A percentile compares a stretch with the other conserved stretches of the same genome.
Conservation (phyloP, 2,113 vertebrate species). For the Meriones unguiculatus region DNA sequence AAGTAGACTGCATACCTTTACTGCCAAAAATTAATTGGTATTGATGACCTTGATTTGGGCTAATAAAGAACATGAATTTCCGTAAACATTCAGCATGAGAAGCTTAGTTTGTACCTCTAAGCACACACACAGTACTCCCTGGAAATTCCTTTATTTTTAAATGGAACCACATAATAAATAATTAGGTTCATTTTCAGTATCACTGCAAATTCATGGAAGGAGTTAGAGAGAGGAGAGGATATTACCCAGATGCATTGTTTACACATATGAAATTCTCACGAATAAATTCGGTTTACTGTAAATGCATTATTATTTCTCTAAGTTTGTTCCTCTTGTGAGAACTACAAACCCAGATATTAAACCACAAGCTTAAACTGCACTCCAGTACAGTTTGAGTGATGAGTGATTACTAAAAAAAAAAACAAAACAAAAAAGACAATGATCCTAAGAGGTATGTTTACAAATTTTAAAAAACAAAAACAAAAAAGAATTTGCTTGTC, state of each 20-base stretch:
- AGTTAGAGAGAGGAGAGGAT: not conserved
- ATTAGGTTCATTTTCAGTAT: constrained; percentile 65
- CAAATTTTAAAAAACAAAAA: constrained; percentile 25
- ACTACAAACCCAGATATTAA: constrained; percentile 34
- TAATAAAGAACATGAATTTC: constrained; percentile 22
- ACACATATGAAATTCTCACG: not conserved
- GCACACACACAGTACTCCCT: not conserved
- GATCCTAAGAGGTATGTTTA: constrained; percentile 48
- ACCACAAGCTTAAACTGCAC: not conserved
- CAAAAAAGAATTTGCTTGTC: constrained; percentile 35
- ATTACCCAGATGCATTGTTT: too few species aligned
- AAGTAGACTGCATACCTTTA: not conserved
- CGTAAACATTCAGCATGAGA: not conserved
- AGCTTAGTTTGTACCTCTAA: constrained; percentile 21
- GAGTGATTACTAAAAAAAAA: not conserved
- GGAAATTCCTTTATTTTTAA: constrained; percentile 17
- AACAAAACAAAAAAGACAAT: not conserved
- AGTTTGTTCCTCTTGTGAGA: constrained; percentile 71
- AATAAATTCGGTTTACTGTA: not conserved
- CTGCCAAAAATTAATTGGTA: not conserved
- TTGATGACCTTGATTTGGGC: not conserved
- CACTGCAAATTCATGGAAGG: constrained; percentile 5
- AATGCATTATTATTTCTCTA: constrained; percentile 53
- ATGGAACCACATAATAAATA: constrained; percentile 49
- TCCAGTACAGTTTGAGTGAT: constrained; percentile 12